Evolutionary conservation across 2,113 vertebrate genomes (phyloP).

Genomic region (Gavia stellata): DNA sequence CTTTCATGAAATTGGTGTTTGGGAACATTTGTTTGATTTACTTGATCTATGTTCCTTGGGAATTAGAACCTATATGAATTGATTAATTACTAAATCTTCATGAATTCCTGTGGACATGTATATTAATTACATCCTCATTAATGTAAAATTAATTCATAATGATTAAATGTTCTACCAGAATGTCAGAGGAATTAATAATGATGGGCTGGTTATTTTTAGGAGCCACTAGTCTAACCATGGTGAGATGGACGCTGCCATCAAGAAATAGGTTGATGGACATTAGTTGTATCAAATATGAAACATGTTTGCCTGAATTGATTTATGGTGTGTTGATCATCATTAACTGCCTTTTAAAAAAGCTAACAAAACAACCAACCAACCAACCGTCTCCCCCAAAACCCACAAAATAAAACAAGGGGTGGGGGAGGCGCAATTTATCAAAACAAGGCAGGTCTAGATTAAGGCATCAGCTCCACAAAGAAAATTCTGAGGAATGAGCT

Average conservation of each 20-base stretch:
- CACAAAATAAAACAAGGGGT: not conserved
- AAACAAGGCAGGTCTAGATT: not conserved
- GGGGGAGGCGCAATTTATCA: not conserved
- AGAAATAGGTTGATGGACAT: not conserved
- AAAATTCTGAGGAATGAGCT: not conserved
- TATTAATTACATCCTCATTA: conserved; percentile 57
- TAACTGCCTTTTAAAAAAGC: not conserved
- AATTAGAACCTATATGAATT: not conserved
- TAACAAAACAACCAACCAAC: not conserved
- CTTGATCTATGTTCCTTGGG: conserved; percentile 10
- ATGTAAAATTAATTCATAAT: conserved; percentile 49
- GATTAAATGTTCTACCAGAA: conserved; percentile 30
- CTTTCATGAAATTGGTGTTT: not conserved
- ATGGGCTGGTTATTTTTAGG: conserved; percentile 45
- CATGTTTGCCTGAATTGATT: not conserved
- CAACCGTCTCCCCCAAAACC: not conserved
- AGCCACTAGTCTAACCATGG: not conserved
- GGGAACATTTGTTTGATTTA: conserved; percentile 17
- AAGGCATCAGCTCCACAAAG: not conserved
- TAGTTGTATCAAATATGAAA: conserved; percentile 29
- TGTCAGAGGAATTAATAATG: conserved; percentile 55
- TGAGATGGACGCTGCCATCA: not conserved
- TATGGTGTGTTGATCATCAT: conserved; percentile 7
- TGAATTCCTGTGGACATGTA: conserved; percentile 47
- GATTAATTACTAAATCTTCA: conserved; percentile 15